phyloP scores from a whole-genome alignment of 2,888 invertebrate genomes.

The Iphiclides podalirius region DNA sequence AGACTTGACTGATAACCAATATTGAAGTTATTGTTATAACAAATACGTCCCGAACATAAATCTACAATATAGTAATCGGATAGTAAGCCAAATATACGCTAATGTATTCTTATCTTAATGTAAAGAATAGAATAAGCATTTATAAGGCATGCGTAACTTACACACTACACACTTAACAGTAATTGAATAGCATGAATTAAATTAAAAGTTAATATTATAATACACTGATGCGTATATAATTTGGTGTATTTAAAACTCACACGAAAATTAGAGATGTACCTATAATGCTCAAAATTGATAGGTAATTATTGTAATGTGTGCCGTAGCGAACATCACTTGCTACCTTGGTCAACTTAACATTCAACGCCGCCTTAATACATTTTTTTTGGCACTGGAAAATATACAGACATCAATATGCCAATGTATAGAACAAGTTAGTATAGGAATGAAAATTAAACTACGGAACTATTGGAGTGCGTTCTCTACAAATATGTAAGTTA shows the following conservation, averaged over 20 bases:
- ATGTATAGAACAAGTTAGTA: slow-evolving; percentile 2
- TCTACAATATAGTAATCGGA: neutral
- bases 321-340: neutral
- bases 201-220: neutral
- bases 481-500: slow-evolving; percentile 1
- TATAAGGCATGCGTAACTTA: neutral
- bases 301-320: too few relatives aligned
- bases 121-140: slow-evolving; percentile 8
- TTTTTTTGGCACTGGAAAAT: slow-evolving; percentile 22
- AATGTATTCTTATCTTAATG: neutral
- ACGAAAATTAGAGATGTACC: neutral
- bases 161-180: neutral
- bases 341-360: neutral
- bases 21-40: too few relatives aligned
- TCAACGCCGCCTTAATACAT: neutral
- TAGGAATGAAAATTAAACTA: slow-evolving; percentile 6
- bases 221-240: neutral
- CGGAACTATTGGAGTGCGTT: slow-evolving; percentile 2
- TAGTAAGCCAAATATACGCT: neutral
- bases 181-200: neutral
- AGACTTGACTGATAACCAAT: neutral
- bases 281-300: neutral
- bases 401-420: neutral
- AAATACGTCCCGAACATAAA: neutral
- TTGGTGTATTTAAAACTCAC: neutral